Conservation (phyloP, 2,113 vertebrate genomes). For the Furnarius figulus region DNA sequence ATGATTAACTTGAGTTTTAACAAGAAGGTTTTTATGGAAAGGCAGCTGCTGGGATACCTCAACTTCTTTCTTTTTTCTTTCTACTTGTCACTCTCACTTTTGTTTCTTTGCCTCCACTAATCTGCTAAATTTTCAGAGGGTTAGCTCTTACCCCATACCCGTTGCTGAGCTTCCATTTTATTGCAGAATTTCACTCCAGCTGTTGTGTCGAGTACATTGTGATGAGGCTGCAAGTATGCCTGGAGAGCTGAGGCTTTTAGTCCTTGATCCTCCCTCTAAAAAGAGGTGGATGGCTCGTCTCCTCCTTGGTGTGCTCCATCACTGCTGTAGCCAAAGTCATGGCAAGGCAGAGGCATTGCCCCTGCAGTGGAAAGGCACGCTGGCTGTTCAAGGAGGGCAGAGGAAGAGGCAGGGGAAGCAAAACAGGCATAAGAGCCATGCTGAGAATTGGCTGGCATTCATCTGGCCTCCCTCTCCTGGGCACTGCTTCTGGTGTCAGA, state of each 20-base stretch:
- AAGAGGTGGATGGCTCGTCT: neutral
- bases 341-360: neutral
- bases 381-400: neutral
- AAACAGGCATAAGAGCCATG: neutral
- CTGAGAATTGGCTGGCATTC: neutral
- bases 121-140: neutral
- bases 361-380: rapidly evolving
- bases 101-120: neutral
- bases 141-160: neutral
- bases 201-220: neutral
- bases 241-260: neutral
- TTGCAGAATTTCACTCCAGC: neutral
- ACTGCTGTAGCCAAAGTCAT: neutral
- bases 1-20: neutral
- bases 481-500: neutral
- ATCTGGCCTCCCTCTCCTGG: neutral
- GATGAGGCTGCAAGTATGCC: neutral
- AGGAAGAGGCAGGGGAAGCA: neutral
- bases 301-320: neutral
- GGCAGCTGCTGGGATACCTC: neutral
- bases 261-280: neutral
- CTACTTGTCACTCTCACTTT: neutral
- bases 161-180: neutral
- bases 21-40: neutral
- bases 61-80: neutral